Evolutionary conservation across 2,113 vertebrate genomes (phyloP).

Genomic region (Taxidea taxus): DNA sequence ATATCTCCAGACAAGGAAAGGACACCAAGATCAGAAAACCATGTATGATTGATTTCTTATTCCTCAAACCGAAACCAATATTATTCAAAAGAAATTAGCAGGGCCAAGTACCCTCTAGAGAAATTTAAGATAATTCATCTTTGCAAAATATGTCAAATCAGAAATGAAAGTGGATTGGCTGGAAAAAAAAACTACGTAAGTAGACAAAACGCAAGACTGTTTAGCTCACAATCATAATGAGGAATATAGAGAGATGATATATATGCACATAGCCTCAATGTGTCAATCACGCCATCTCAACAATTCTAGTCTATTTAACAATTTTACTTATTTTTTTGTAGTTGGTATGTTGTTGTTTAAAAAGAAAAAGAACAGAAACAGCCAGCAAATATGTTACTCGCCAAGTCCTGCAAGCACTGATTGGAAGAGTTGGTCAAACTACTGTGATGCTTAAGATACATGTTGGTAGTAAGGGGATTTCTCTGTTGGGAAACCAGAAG

Average conservation of each 20-base stretch:
- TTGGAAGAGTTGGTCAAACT: not conserved
- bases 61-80: constrained; percentile 31
- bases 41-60: constrained; percentile 1
- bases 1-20: not conserved
- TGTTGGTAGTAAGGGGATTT: not conserved
- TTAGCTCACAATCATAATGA: not conserved
- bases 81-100: constrained; percentile 31
- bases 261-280: not conserved
- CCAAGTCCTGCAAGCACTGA: not conserved
- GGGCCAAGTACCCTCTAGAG: not conserved
- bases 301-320: not conserved
- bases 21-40: constrained; percentile 33
- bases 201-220: not conserved
- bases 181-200: not conserved
- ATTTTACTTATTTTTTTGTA: not conserved
- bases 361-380: not conserved
- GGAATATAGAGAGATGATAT: not conserved
- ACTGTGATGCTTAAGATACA: not conserved
- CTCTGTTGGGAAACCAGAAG: not conserved
- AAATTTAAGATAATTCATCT: constrained; percentile 55
- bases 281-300: not conserved
- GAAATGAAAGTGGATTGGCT: constrained; percentile 31
- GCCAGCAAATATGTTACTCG: not conserved
- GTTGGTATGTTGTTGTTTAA: not conserved
- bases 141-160: constrained; percentile 32